These are phyloP conservation scores for Crenichthys baileyi DNA, from an alignment of 2,797 vertebrate species.

Conservation along the genomic window DNA sequence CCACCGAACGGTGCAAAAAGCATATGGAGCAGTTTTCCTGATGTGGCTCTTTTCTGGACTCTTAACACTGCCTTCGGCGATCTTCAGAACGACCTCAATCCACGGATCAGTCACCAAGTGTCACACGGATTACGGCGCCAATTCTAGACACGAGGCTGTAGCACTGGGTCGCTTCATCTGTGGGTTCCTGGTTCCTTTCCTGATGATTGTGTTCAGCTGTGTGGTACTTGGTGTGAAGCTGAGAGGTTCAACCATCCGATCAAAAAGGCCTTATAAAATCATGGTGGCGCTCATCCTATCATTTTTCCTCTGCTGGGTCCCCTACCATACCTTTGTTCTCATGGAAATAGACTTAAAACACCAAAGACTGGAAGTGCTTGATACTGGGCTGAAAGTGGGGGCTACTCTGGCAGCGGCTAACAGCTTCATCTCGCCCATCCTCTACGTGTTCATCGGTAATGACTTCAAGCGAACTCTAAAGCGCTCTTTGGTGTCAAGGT, in stretches of 20 bases:
- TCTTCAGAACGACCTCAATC: conserved; percentile 80
- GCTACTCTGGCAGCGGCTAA: conserved; percentile 85
- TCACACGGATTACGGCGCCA: conserved; percentile 74
- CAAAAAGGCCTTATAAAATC: conserved; percentile 88
- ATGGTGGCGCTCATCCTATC: conserved; percentile 85
- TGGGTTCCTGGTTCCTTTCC: conserved; percentile 85
- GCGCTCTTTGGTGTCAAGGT: conserved; percentile 77
- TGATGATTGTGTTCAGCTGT: conserved; percentile 85
- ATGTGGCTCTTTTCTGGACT: conserved; percentile 84
- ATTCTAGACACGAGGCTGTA: conserved; percentile 61
- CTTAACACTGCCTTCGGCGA: conserved; percentile 83
- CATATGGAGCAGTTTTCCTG: conserved; percentile 61
- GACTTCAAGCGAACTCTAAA: conserved; percentile 87
- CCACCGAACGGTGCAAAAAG: conserved; percentile 77
- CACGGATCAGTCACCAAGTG: conserved; percentile 70
- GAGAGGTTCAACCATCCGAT: conserved; percentile 77
- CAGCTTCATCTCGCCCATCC: conserved; percentile 89
- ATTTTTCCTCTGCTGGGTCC: conserved; percentile 92
- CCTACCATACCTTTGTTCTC: conserved; percentile 86
- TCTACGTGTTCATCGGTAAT: conserved; percentile 90
- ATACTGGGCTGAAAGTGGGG: conserved; percentile 81
- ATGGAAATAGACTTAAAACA: conserved; percentile 75
- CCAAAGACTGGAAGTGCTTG: conserved; percentile 59
- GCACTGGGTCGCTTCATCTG: conserved; percentile 80
- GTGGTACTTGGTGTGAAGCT: conserved; percentile 80